phyloP scores from a whole-genome alignment of 1,140 invertebrate genomes.

The Drosophila novamexicana region DNA sequence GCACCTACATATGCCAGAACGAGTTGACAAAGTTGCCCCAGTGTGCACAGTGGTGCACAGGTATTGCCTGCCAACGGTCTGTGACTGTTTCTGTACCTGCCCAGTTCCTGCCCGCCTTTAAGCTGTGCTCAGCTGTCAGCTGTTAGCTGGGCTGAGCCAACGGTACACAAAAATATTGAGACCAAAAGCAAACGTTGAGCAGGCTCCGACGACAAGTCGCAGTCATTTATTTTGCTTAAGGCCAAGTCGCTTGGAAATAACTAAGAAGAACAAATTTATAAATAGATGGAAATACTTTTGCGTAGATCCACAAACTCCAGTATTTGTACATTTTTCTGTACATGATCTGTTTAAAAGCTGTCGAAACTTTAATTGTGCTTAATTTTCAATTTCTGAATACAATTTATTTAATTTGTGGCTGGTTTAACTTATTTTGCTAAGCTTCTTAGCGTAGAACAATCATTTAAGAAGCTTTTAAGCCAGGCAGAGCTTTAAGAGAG shows the following conservation, averaged over 20 bases:
- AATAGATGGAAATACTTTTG: not conserved
- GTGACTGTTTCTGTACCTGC: not conserved
- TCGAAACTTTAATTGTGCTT: too few relatives aligned
- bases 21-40: conserved; percentile 19
- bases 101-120: conserved; percentile 8
- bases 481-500: too few relatives aligned
- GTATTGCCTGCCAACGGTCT: not conserved
- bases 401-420: too few relatives aligned
- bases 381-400: too few relatives aligned
- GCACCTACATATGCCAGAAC: conserved; percentile 71
- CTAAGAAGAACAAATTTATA: not conserved
- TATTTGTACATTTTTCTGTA: too few relatives aligned
- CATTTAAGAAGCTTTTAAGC: too few relatives aligned
- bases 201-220: not conserved
- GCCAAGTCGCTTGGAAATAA: not conserved
- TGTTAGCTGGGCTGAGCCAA: conserved; percentile 8
- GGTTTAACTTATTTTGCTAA: too few relatives aligned
- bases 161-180: conserved; percentile 3
- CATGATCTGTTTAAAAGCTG: too few relatives aligned
- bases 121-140: conserved; percentile 31
- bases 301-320: not conserved
- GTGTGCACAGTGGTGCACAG: not conserved
- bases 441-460: too few relatives aligned
- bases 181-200: conserved; percentile 8
- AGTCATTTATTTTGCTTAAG: too few relatives aligned